A percentile compares a stretch with the other conserved stretches of the same genome.
Conservation (phyloP, 2,113 vertebrate species). For the Turnix velox region DNA sequence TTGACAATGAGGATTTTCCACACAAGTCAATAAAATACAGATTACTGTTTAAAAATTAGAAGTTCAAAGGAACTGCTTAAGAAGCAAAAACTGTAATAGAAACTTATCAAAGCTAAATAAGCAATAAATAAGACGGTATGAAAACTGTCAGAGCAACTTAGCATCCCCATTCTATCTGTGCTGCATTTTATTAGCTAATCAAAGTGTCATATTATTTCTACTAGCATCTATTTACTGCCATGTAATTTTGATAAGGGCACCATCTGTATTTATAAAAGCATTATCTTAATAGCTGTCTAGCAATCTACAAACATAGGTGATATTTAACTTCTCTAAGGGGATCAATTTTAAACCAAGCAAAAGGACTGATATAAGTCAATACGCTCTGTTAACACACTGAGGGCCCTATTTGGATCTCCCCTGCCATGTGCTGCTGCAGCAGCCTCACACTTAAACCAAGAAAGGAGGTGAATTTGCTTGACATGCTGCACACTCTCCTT, state of each 20-base stretch:
- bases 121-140: conserved; percentile 68
- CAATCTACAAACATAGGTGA: conserved; percentile 78
- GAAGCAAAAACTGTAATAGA: conserved; percentile 57
- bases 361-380: conserved; percentile 73
- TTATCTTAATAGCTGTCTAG: conserved; percentile 79
- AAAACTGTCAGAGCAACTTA: conserved; percentile 66
- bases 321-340: conserved; percentile 81
- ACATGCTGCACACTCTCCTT: neutral
- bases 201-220: conserved; percentile 72
- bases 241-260: conserved; percentile 79
- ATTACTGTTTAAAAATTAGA: conserved; percentile 64
- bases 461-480: conserved; percentile 17
- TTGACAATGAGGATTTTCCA: conserved; percentile 48
- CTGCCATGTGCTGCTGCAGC: neutral
- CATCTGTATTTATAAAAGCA: conserved; percentile 84
- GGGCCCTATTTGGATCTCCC: conserved; percentile 28
- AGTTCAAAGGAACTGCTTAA: conserved; percentile 58
- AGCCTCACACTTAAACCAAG: conserved; percentile 5
- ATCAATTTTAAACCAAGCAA: conserved; percentile 75
- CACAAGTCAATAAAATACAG: conserved; percentile 54
- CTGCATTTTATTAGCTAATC: conserved; percentile 75
- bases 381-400: conserved; percentile 56
- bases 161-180: conserved; percentile 57
- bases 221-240: conserved; percentile 76
- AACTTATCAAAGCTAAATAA: conserved; percentile 68